These are phyloP conservation scores for Sorex araneus DNA, from an alignment of 2,113 vertebrate species.

Conservation along the genomic window DNA sequence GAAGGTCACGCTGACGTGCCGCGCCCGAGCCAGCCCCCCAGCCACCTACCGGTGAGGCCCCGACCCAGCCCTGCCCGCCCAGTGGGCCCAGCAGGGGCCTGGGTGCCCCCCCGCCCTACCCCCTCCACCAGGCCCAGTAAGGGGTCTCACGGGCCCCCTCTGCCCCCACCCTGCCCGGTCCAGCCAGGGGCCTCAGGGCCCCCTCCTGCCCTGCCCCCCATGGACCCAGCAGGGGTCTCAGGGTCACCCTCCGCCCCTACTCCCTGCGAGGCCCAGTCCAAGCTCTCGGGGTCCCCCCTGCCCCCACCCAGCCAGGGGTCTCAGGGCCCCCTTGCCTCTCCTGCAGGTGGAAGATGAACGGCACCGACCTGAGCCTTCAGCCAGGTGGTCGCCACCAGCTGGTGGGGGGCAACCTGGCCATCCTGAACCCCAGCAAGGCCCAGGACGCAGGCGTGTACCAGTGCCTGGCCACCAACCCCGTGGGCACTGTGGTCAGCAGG, in stretches of 20 bases:
- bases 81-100: too few species aligned
- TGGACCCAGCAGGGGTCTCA: too few species aligned
- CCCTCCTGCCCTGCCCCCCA: too few species aligned
- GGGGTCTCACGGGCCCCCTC: too few species aligned
- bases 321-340: too few species aligned
- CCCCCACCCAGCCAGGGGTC: background rate
- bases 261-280: too few species aligned
- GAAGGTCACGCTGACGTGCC: constrained; percentile 93
- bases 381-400: constrained; percentile 92
- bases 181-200: too few species aligned
- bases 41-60: constrained; percentile 94
- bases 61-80: rapidly evolving
- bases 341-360: constrained; percentile 96
- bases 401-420: constrained; percentile 96
- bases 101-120: too few species aligned
- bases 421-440: constrained; percentile 91
- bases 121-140: too few species aligned
- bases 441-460: constrained; percentile 96
- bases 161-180: too few species aligned
- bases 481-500: constrained; percentile 95
- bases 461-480: constrained; percentile 95
- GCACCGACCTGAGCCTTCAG: constrained; percentile 93
- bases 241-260: too few species aligned
- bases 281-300: background rate
- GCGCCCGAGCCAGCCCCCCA: constrained; percentile 95